Base-by-base conservation (phyloP, 2,113 vertebrate species). In the Misgurnus mizolepis region DNA sequence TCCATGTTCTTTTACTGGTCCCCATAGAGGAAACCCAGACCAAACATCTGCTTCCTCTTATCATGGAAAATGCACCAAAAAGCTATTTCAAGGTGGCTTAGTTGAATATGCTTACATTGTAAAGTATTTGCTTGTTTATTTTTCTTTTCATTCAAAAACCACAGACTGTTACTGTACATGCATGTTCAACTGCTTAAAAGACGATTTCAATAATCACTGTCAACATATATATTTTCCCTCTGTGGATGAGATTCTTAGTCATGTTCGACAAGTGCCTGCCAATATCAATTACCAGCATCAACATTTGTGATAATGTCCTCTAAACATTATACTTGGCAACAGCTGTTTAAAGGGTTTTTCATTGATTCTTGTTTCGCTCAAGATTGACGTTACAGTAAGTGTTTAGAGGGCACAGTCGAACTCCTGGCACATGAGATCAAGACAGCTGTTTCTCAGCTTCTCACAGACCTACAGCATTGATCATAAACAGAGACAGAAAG, bases 31-130 rank as follows among this genome's bases (percentile, higher is more conserved):
- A 43, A 82, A 77, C 80, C 43, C 70, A 79, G 80, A 78, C 82
- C 76, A 74, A 87, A 85, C 90, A 90, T 91, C 89, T 92, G 90
- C 77, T 86, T 77, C 74, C 61, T 79, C 86, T 92, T 89, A 90
- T 86, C 76, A 79, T 80, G 65, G 70, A 89, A 87, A 79, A 86
- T 67, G 11, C 73, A 82, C 53, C 77, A 68, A 77, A 79, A 68
- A 84, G 78, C 45, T 77, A 79, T 82, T 79, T 80, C 73, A 79
- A 83, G 69, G 81, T 83, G 78, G 68, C 53, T 87, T 79, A 79
- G 55, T 74, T 87, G 70, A 75, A 85, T 73, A 68, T 79, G 62
- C 68, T 85, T 47, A 66, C 79, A 84, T 86, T 82, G 61, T 86
- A 82, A 87, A 83, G 40, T 53, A 82, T 86, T n/a, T 86, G 27